Conservation (phyloP, 2,797 vertebrate genomes). For the Urocyon cinereoargenteus region DNA sequence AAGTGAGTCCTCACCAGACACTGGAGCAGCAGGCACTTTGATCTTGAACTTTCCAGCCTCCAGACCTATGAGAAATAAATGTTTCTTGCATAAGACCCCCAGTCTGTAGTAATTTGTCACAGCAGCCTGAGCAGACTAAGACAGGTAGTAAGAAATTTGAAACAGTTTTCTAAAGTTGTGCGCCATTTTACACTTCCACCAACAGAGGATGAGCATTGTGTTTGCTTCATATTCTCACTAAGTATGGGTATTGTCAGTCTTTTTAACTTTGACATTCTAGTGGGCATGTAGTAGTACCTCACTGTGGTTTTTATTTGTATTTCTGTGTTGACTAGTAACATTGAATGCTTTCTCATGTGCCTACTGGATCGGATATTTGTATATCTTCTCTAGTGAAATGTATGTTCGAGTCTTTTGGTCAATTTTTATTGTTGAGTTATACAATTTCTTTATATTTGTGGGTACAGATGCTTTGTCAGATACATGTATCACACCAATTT, state of each 20-base stretch:
- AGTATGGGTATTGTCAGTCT: not conserved
- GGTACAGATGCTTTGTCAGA: not conserved
- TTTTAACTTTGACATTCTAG: not conserved
- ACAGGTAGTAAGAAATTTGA: not conserved
- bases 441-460: not conserved
- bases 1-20: not conserved
- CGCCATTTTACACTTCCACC: not conserved
- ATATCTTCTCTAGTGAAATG: not conserved
- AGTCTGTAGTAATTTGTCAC: rapidly evolving
- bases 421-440: not conserved
- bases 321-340: not conserved
- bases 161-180: not conserved
- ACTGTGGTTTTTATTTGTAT: not conserved
- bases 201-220: rapidly evolving
- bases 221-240: not conserved
- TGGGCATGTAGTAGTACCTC: rapidly evolving
- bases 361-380: not conserved
- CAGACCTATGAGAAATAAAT: not conserved
- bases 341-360: not conserved
- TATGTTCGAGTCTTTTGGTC: not conserved
- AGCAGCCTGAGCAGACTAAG: not conserved
- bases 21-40: rapidly evolving
- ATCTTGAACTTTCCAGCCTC: not conserved
- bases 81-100: not conserved
- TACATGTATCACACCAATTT: not conserved